phyloP scores from a whole-genome alignment of 2,888 invertebrate genomes.

The Biston betularia region DNA sequence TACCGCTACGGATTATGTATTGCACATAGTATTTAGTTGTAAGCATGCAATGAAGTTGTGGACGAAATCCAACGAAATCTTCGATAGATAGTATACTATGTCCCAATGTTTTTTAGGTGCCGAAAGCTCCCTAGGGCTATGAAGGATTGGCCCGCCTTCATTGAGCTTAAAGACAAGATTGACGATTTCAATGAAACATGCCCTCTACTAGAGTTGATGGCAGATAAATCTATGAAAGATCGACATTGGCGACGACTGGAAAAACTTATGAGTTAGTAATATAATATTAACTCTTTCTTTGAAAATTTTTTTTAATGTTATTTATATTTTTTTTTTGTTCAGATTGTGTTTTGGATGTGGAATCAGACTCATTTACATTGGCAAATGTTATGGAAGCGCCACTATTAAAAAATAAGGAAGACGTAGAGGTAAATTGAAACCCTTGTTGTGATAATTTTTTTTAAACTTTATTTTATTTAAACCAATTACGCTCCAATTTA shows the following conservation, averaged over 20 bases:
- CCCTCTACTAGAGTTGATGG: conserved; percentile 94
- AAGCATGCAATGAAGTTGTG: too few relatives aligned
- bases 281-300: too few relatives aligned
- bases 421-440: conserved; percentile 89
- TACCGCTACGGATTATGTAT: too few relatives aligned
- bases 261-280: conserved; percentile 70
- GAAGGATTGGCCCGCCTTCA: conserved; percentile 95
- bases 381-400: conserved; percentile 95
- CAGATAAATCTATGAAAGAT: conserved; percentile 94
- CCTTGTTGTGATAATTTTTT: neutral
- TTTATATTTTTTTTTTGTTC: conserved; percentile 32
- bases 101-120: conserved; percentile 83
- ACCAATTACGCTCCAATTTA: too few relatives aligned
- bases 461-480: too few relatives aligned
- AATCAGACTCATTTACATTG: conserved; percentile 92
- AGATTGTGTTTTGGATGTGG: conserved; percentile 91
- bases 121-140: conserved; percentile 93
- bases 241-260: conserved; percentile 91
- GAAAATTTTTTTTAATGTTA: too few relatives aligned
- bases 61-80: too few relatives aligned
- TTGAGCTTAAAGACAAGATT: conserved; percentile 94
- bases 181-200: conserved; percentile 96
- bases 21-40: too few relatives aligned
- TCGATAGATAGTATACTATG: too few relatives aligned
- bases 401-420: conserved; percentile 92